Evolutionary conservation across 2,797 vertebrate genomes (phyloP), one percentile per base, ranked within the genome.

Genomic region (Ficedula albicollis): DNA sequence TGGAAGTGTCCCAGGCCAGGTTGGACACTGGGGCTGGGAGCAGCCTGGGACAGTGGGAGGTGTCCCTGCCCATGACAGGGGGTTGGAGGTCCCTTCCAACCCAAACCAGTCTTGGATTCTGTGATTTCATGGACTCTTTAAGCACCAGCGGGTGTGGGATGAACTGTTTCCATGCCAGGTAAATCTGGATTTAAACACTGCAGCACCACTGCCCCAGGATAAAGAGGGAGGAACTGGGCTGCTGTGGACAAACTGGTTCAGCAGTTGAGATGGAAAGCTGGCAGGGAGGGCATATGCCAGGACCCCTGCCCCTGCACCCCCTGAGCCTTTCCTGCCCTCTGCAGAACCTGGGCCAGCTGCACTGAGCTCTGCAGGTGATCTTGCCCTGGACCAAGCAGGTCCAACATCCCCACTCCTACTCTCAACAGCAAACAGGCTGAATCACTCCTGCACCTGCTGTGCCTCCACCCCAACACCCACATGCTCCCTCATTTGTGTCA

Each of bases 351-450:
- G 44, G 54, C 59, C 69, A 76, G 77, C 66, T 67, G 62, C 66
- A 9, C 66, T 9, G 56, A 58, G 52, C 15, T 63, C 38, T 8
- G 30, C 23, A 58, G 34, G 36, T 48, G 34, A 30, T 44, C 54
- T 18, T 56, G 16, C n/a, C 49, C 62, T 49, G 56, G 25, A 25
- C 15, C 44, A 38, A 52, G 51, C 3, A 1, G 22, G 34, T 32
- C 32, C 32, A 49, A 16, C 11, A 19, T 67, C 67, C 59, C 32
- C 4, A 1, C n/a, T 74, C n/a, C 77, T 26, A 8, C 25, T 48
- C 20, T 4, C 0, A 0, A 11, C 26, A 74, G 49, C 4, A 3
- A 12, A 20, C 0, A 1, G 4, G 34, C 43, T 86, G 77, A 68
- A 34, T 30, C 15, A 46, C 52, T 39, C 19, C 67, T 89, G 27